These are phyloP conservation scores for Meteorus cinctellus DNA, from an alignment of 2,888 invertebrate genomes.

Conservation along the genomic window DNA sequence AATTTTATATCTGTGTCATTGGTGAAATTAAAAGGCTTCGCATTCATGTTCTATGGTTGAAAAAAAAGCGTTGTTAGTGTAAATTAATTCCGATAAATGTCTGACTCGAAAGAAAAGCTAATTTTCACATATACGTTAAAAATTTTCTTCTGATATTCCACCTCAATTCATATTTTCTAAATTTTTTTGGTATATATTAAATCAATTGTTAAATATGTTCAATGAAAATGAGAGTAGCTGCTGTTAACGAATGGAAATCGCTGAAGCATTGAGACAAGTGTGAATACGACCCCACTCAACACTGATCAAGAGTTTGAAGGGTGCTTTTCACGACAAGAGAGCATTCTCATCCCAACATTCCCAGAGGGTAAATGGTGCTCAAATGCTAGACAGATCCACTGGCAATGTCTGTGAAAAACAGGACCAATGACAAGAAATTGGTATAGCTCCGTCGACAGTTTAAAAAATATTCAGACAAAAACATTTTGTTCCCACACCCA, in stretches of 20 bases:
- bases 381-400: conserved; percentile 28
- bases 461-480: neutral
- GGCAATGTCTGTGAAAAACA: neutral
- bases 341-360: conserved; percentile 9
- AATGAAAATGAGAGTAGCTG: no score
- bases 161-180: no score
- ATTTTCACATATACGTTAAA: no score
- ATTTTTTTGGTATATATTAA: no score
- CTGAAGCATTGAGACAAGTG: conserved; percentile 13
- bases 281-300: conserved; percentile 30
- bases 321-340: conserved; percentile 32
- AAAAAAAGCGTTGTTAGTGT: no score
- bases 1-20: no score
- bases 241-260: neutral
- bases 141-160: no score
- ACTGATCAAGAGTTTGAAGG: conserved; percentile 38
- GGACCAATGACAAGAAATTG: neutral
- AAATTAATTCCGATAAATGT: no score
- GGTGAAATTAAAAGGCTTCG: no score
- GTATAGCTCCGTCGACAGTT: conserved; percentile 20
- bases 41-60: no score
- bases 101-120: no score
- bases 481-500: neutral
- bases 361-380: conserved; percentile 24
- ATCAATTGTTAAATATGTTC: no score